These are phyloP conservation scores for Empidonax traillii DNA, from an alignment of 2,113 vertebrate species.

Conservation along the genomic window DNA sequence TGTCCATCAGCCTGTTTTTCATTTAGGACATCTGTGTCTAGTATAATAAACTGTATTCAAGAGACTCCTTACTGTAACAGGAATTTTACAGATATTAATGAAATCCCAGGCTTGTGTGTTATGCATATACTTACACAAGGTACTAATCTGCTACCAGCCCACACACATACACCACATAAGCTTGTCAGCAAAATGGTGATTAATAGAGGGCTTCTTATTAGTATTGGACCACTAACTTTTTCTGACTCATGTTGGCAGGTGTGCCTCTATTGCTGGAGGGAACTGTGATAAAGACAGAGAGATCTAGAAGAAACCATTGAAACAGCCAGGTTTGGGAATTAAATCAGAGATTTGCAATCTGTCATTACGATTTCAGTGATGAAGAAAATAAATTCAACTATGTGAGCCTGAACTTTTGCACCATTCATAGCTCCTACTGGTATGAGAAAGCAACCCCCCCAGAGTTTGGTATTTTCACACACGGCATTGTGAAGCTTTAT, in stretches of 20 bases:
- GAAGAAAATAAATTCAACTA: background rate
- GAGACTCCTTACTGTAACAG: background rate
- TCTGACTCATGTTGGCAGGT: conserved; percentile 40
- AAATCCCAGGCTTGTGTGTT: background rate
- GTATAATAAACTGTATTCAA: background rate
- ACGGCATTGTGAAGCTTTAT: background rate
- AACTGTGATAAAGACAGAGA: background rate
- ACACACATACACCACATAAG: background rate
- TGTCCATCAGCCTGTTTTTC: background rate
- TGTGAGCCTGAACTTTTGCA: background rate
- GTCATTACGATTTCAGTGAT: background rate
- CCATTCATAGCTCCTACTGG: background rate
- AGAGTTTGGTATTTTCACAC: background rate
- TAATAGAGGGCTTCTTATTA: conserved; percentile 20
- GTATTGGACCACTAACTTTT: background rate
- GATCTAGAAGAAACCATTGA: background rate
- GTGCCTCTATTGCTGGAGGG: background rate
- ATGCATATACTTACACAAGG: background rate
- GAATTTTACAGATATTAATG: background rate
- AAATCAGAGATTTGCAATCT: background rate
- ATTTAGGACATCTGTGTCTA: conserved; percentile 23
- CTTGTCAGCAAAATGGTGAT: background rate
- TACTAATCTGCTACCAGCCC: background rate
- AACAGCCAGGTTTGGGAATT: background rate
- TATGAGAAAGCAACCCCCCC: background rate